Evolutionary conservation across 2,888 invertebrate species (phyloP).

Genomic region (Cepaea hortensis): DNA sequence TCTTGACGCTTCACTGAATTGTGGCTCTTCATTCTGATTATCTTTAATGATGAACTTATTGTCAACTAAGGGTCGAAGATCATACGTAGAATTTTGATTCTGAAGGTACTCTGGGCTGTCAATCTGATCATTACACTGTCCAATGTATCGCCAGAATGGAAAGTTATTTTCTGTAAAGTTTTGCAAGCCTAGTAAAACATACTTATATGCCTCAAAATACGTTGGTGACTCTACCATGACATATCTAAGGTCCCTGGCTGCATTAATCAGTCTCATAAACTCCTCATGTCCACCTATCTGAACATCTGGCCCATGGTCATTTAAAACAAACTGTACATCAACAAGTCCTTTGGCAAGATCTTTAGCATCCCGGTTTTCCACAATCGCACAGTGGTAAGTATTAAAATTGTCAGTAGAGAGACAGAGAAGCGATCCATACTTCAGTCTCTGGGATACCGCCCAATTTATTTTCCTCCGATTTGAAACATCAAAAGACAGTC

Average conservation of each 20-base stretch:
- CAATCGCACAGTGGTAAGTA: conserved; percentile 83
- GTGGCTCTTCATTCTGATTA: conserved; percentile 19
- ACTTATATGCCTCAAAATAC: conserved; percentile 88
- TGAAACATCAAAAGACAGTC: conserved; percentile 55
- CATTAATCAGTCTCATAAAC: conserved; percentile 23
- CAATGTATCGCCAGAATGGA: conserved; percentile 63
- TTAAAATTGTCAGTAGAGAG: conserved; percentile 84
- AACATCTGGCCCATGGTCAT: conserved; percentile 35
- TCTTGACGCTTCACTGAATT: conserved; percentile 16
- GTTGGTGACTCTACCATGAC: conserved; percentile 86
- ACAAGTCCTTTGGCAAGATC: conserved; percentile 62
- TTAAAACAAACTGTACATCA: conserved; percentile 59
- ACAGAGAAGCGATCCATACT: conserved; percentile 85
- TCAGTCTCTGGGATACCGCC: conserved; percentile 80
- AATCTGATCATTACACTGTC: conserved; percentile 57
- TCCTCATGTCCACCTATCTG: conserved; percentile 37
- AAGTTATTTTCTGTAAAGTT: conserved; percentile 76
- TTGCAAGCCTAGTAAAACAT: conserved; percentile 84
- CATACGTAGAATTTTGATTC: conserved; percentile 36
- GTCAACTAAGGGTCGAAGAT: conserved; percentile 60
- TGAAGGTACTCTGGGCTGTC: conserved; percentile 59
- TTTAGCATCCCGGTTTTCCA: conserved; percentile 61
- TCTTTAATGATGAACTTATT: conserved; percentile 53
- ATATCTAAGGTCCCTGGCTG: conserved; percentile 52
- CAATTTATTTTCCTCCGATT: conserved; percentile 65